Conservation (phyloP, 2,113 vertebrate genomes). For the Cercopithecus mona region DNA sequence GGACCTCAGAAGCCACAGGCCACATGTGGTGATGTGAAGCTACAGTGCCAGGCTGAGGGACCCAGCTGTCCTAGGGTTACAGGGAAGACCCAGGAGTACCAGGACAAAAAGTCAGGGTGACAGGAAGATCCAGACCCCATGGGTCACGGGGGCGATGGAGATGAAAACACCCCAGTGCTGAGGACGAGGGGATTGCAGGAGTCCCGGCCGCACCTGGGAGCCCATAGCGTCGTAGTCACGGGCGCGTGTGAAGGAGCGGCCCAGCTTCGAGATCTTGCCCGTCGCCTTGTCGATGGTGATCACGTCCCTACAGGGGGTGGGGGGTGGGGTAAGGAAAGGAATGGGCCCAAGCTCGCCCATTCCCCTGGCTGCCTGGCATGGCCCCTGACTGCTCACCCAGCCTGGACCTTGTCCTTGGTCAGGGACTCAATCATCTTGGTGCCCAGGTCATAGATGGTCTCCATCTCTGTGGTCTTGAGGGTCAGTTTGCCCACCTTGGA, state of each 20-base stretch:
- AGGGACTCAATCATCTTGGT: conserved; percentile 98
- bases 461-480: conserved; percentile 96
- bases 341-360: fast-evolving
- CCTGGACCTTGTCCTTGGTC: conserved; percentile 96
- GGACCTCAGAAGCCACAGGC: not conserved
- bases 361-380: fast-evolving
- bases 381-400: conserved; percentile 85
- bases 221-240: conserved; percentile 97
- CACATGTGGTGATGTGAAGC: not conserved
- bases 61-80: not conserved
- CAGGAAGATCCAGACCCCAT: not conserved
- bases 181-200: fast-evolving
- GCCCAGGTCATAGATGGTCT: conserved; percentile 96
- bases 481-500: conserved; percentile 96
- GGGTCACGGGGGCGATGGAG: not conserved
- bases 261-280: conserved; percentile 94
- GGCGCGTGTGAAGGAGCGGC: conserved; percentile 94
- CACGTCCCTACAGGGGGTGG: conserved; percentile 86
- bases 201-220: conserved; percentile 86
- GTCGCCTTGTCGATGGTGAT: conserved; percentile 97
- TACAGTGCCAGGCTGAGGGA: fast-evolving
- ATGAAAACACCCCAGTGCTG: fast-evolving
- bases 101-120: not conserved
- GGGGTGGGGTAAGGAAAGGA: not conserved
- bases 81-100: not conserved